Base-by-base conservation (phyloP, 2,797 vertebrate species). In the Oreonectes daqikongensis region DNA sequence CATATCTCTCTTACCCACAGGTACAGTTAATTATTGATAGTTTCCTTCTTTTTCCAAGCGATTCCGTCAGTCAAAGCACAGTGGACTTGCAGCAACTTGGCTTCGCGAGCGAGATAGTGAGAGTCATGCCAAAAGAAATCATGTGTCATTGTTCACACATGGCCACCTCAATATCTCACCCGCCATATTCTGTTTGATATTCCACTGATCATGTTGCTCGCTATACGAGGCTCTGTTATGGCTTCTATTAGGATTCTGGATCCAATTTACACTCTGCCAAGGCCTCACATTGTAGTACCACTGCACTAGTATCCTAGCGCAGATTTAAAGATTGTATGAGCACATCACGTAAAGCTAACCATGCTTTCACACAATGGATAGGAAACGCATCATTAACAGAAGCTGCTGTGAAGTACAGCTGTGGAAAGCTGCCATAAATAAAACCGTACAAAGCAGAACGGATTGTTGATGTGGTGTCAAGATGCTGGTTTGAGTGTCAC, bases 1-100 rank as follows among this genome's bases (percentile, higher is more conserved):
- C 73, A 79, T 78, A 65, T 76, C 79, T 67, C 59, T 12, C 10
- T 44, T 46, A 67, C 64, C 71, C 60, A 50, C 32, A 75, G 59
- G 70, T 38, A 65, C 22, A 48, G 24, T 85, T 78, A 75, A 86
- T 80, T 84, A 86, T 85, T 81, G 72, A 82, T 81, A 67, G 32
- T 44, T 65, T 68, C 52, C 73, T 26, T 40, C 26, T 77, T 69
- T 46, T 10, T 52, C 17, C 22, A 75, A 64, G 50, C 26, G 5
- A 42, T 59, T 55, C 53, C 26, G 20, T 78, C 79, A 81, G 61
- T 83, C 68, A 71, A 77, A 74, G 46, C 61, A 69, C 69, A 40
- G 53, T 12, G 26, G 17, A 69, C 65, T 69, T 69, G 22, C 42
- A 50, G 42, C 4, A 4, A 40, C 65, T 69, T 40, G 3, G 26